Percentiles rank a stretch among this genome's conserved stretches.
Evolutionary conservation across 2,113 vertebrate genomes (phyloP).

Genomic region (Calyptomena viridis): DNA sequence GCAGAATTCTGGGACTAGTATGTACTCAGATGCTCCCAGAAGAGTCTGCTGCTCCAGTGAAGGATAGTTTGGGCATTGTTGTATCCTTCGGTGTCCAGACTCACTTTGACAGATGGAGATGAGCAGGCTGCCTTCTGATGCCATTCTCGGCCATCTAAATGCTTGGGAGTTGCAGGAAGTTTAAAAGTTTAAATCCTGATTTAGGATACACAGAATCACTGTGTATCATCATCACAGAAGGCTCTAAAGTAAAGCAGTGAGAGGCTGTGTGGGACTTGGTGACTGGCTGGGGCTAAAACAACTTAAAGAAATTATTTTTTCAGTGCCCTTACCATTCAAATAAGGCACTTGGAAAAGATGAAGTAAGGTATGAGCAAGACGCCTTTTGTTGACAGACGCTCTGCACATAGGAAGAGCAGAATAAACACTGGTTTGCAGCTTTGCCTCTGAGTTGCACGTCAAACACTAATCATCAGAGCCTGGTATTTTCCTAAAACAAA

Average conservation of each 20-base stretch:
- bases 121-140: not conserved
- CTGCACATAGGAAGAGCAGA: not conserved
- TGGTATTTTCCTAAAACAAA: conserved; percentile 12
- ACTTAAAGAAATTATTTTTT: not conserved
- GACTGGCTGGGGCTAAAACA: not conserved
- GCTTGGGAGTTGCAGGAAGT: not conserved
- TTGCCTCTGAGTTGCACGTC: not conserved
- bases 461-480: not conserved
- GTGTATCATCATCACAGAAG: not conserved
- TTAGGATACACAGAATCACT: not conserved
- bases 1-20: not conserved
- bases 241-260: not conserved
- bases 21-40: not conserved
- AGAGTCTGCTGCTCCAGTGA: not conserved
- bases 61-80: not conserved
- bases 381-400: not conserved
- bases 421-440: not conserved
- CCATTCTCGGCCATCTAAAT: accelerated
- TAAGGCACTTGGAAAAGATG: not conserved
- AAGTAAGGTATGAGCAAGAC: not conserved
- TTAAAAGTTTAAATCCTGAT: not conserved
- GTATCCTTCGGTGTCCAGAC: not conserved
- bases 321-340: not conserved
- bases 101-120: not conserved
- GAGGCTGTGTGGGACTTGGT: too few species aligned